Conservation (phyloP, 2,888 invertebrate species). For the Parnassius orleans region DNA sequence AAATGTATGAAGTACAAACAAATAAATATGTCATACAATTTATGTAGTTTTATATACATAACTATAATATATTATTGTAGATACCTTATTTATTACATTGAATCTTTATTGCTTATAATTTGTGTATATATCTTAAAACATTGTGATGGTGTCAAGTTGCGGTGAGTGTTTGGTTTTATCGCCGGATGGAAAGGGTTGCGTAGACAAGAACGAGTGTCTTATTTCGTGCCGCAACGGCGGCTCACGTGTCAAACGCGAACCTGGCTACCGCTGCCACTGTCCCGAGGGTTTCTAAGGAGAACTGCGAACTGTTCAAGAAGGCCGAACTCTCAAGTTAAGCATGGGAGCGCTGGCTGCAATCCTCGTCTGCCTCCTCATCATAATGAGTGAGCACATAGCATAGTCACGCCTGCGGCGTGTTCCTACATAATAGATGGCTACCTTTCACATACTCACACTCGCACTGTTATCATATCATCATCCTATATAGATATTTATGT, state of each 20-base stretch:
- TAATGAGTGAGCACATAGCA: constrained; percentile 91
- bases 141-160: constrained; percentile 85
- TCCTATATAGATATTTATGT: constrained; percentile 45
- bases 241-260: constrained; percentile 95
- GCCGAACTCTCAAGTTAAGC: constrained; percentile 96
- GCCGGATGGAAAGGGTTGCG: constrained; percentile 94
- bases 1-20: constrained; percentile 21
- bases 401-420: constrained; percentile 53
- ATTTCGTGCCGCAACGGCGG: constrained; percentile 96
- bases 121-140: constrained; percentile 40
- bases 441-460: constrained; percentile 52
- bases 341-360: constrained; percentile 98
- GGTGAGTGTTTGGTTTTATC: constrained; percentile 96
- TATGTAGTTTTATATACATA: constrained; percentile 27
- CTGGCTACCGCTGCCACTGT: constrained; percentile 93
- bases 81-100: constrained; percentile 4
- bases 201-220: constrained; percentile 98
- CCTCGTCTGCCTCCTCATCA: constrained; percentile 97
- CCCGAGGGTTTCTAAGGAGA: constrained; percentile 96
- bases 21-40: constrained; percentile 25
- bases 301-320: constrained; percentile 97
- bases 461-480: constrained; percentile 38
- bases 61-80: constrained; percentile 23
- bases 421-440: constrained; percentile 32
- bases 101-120: constrained; percentile 28